Conservation (phyloP, 2,113 vertebrate genomes). For the Barnardius zonarius region DNA sequence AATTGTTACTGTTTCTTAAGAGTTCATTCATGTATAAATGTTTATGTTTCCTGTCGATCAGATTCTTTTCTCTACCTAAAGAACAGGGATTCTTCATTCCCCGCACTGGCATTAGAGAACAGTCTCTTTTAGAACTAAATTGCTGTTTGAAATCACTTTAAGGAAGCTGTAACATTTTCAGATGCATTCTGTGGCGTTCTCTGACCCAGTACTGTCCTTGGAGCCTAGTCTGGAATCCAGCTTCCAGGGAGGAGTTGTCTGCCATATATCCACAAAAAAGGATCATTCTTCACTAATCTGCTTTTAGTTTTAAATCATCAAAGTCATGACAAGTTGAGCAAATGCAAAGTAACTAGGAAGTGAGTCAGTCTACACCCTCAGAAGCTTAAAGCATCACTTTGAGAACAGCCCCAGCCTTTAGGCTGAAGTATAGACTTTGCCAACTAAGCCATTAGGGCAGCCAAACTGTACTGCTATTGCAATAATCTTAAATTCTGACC, state of each 20-base stretch:
- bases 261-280: neutral
- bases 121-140: neutral
- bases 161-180: neutral
- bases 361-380: neutral
- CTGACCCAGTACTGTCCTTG: neutral
- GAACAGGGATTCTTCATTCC: neutral
- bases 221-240: neutral
- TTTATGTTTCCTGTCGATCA: neutral
- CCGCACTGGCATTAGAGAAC: neutral
- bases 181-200: neutral
- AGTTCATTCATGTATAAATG: neutral
- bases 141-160: neutral
- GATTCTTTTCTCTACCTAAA: neutral
- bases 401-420: neutral
- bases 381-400: neutral
- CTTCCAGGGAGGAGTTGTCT: neutral
- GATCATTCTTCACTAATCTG: neutral
- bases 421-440: neutral
- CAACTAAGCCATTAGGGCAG: slow-evolving; percentile 29
- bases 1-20: neutral
- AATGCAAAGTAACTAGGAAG: neutral
- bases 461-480: slow-evolving; percentile 8
- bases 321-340: neutral
- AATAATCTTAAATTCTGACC: slow-evolving; percentile 33
- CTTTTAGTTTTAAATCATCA: neutral